phyloP scores from a whole-genome alignment of 2,113 vertebrate species.

The Platysternon megacephalum region DNA sequence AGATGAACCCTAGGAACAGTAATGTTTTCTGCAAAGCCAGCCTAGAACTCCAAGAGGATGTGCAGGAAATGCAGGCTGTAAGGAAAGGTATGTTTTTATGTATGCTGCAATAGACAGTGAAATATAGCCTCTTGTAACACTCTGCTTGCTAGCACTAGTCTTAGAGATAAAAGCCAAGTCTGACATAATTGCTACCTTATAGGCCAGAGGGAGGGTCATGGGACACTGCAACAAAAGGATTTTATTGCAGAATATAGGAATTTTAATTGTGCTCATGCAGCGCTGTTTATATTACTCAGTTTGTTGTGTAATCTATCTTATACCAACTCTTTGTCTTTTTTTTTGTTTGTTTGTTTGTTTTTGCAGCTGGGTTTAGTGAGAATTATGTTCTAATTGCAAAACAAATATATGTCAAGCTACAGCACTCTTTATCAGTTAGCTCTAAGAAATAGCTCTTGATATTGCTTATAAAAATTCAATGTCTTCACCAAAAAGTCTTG shows the following conservation, averaged over 20 bases:
- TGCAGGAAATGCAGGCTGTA: conserved; percentile 88
- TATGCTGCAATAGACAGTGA: fast-evolving
- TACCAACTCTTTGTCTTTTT: neutral
- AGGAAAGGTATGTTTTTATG: conserved; percentile 82
- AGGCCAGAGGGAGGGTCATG: neutral
- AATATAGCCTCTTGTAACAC: fast-evolving
- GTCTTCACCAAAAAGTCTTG: neutral
- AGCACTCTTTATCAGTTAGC: neutral
- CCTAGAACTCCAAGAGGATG: conserved; percentile 93
- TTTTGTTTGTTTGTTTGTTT: neutral
- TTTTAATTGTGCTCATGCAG: neutral
- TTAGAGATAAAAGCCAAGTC: neutral
- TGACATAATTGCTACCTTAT: neutral
- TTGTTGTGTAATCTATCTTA: fast-evolving
- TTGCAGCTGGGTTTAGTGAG: neutral
- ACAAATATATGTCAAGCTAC: neutral
- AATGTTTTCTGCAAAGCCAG: conserved; percentile 91
- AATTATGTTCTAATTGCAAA: neutral
- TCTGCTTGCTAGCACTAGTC: neutral
- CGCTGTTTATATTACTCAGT: neutral
- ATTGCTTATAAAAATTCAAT: neutral
- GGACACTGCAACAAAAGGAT: neutral
- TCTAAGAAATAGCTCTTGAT: neutral
- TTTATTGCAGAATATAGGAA: neutral
- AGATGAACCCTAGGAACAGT: conserved; percentile 91